Evolutionary conservation across 2,797 vertebrate genomes (phyloP).

Genomic region (Eleutherodactylus coqui): DNA sequence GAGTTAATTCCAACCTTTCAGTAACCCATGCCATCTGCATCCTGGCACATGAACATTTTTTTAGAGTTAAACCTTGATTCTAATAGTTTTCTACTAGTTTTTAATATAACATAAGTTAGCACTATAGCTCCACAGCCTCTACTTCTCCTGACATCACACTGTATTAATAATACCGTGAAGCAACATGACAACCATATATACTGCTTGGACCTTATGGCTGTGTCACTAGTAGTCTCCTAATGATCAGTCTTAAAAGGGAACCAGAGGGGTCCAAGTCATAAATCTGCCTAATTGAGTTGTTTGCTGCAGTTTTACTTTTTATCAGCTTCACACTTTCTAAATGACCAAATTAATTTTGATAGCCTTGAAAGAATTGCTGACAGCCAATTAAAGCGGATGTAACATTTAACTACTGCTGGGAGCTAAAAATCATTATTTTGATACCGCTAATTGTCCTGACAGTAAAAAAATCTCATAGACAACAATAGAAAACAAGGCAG

Average conservation of each 20-base stretch:
- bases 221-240: not conserved
- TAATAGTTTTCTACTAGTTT: too few species aligned
- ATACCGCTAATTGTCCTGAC: too few species aligned
- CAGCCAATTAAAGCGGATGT: slow-evolving; percentile 28
- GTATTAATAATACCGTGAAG: too few species aligned
- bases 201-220: not conserved
- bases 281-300: slow-evolving; percentile 49
- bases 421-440: not conserved
- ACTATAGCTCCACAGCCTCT: not conserved
- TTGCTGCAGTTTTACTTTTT: slow-evolving; percentile 31
- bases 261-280: not conserved
- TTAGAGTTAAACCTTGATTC: too few species aligned
- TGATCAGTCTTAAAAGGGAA: slow-evolving; percentile 11
- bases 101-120: not conserved
- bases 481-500: too few species aligned
- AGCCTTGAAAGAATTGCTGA: slow-evolving; percentile 10
- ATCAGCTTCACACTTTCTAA: slow-evolving; percentile 24
- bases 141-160: not conserved
- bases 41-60: too few species aligned
- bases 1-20: too few species aligned
- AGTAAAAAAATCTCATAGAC: too few species aligned
- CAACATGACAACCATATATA: not conserved
- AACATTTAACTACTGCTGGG: not conserved
- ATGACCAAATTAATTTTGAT: slow-evolving; percentile 31
- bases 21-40: not conserved